Conservation (phyloP, 2,888 invertebrate species). For the Cephonodes hylas region DNA sequence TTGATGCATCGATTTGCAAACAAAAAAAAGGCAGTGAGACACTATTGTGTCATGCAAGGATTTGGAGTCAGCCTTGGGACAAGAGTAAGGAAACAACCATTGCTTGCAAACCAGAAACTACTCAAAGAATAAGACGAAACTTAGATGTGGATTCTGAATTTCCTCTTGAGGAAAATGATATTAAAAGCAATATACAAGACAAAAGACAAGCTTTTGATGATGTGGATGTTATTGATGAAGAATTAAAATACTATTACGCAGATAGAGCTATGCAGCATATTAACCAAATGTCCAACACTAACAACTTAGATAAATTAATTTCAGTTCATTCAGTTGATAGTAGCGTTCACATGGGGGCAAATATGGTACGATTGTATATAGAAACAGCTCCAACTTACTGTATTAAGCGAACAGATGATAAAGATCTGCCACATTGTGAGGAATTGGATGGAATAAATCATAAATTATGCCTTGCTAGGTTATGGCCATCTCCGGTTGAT, state of each 20-base stretch:
- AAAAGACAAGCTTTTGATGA: constrained; percentile 41
- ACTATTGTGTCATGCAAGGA: constrained; percentile 65
- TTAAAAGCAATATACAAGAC: constrained; percentile 19
- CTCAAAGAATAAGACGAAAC: neutral
- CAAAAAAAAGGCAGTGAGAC: constrained; percentile 23
- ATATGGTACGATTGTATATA: constrained; percentile 56
- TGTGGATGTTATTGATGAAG: constrained; percentile 58
- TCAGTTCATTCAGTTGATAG: constrained; percentile 50
- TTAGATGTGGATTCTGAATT: neutral
- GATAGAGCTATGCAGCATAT: constrained; percentile 50
- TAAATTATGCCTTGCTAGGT: constrained; percentile 53
- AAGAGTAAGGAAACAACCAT: constrained; percentile 54
- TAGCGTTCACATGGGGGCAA: constrained; percentile 48
- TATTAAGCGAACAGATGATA: constrained; percentile 41
- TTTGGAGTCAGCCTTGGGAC: constrained; percentile 81
- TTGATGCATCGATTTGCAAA: constrained; percentile 27
- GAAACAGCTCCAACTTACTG: constrained; percentile 62
- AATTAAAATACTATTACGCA: constrained; percentile 54
- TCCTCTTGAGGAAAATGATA: neutral
- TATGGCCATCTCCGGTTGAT: constrained; percentile 62
- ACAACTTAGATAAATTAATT: constrained; percentile 58
- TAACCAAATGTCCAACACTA: constrained; percentile 43
- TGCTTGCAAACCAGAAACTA: constrained; percentile 37
- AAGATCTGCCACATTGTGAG: constrained; percentile 48
- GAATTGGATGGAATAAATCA: constrained; percentile 57